Evolutionary conservation across 1,140 invertebrate genomes (phyloP).

Genomic region (Mya arenaria): DNA sequence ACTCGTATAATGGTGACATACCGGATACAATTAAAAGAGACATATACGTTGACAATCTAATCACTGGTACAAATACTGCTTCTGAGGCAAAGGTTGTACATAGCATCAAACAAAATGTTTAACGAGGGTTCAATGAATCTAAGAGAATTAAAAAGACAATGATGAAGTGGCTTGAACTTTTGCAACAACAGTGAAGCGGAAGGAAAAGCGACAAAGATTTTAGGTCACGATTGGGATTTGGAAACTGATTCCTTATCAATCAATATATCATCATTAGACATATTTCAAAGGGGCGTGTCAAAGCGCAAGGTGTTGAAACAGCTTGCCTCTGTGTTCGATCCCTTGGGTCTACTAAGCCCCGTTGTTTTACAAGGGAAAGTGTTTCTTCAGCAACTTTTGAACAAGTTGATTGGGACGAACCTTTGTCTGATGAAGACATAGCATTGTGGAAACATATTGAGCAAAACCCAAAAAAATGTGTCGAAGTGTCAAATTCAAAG

Average conservation of each 20-base stretch:
- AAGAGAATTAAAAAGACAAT: neutral
- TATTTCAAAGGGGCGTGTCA: neutral
- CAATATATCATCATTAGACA: neutral
- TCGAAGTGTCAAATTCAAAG: neutral
- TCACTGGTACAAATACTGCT: neutral
- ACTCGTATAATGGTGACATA: neutral
- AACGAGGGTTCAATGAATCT: neutral
- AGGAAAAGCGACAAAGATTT: neutral
- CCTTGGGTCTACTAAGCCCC: neutral
- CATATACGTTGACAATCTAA: neutral
- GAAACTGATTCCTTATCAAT: neutral
- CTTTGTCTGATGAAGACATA: neutral
- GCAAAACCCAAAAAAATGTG: neutral
- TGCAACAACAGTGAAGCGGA: neutral
- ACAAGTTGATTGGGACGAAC: neutral
- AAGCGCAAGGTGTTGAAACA: neutral
- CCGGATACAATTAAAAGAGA: neutral
- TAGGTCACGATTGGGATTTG: neutral
- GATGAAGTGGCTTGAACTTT: neutral
- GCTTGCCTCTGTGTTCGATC: neutral
- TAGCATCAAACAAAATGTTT: neutral
- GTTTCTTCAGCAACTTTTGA: neutral
- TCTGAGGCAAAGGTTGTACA: neutral
- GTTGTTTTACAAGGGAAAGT: neutral
- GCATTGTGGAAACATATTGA: neutral